phyloP scores from a whole-genome alignment of 2,888 invertebrate genomes.

The Amitus sp. region DNA sequence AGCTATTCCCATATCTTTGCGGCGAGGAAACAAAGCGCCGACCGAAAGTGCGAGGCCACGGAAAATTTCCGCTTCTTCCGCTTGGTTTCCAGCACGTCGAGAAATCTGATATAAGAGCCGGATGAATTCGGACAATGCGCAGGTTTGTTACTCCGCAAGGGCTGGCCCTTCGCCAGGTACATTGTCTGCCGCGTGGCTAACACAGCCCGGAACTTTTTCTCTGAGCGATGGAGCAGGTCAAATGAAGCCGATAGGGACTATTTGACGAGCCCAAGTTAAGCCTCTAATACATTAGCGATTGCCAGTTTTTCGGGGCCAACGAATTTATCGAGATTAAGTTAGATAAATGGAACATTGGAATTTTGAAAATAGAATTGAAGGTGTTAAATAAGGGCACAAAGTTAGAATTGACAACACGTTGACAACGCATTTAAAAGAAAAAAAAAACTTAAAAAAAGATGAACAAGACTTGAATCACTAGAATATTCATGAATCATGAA shows the following conservation, averaged over 20 bases:
- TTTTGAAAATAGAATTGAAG: no score
- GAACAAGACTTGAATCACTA: no score
- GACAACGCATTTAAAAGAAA: no score
- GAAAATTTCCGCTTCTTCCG: conserved; percentile 37
- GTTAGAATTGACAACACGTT: no score
- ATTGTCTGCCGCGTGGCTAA: conserved; percentile 53
- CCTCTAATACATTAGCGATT: conserved; percentile 39
- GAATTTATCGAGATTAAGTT: no score
- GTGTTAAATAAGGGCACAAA: no score
- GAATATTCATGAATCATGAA: no score
- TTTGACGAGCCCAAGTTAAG: conserved; percentile 44
- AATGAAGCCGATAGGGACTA: conserved; percentile 45
- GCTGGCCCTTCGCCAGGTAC: conserved; percentile 55
- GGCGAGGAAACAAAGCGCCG: conserved; percentile 7
- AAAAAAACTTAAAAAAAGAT: no score
- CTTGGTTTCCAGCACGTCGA: conserved; percentile 36
- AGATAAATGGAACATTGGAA: no score
- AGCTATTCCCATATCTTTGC: conserved; percentile 7
- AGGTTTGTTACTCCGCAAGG: conserved; percentile 53
- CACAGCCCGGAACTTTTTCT: conserved; percentile 51
- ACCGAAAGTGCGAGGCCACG: conserved; percentile 1
- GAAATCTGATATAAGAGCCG: conserved; percentile 46
- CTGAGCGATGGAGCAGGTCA: conserved; percentile 40
- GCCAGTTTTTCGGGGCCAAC: conserved; percentile 19
- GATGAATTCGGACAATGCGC: conserved; percentile 53